Conservation (phyloP, 2,888 invertebrate species). For the Troides helena region DNA sequence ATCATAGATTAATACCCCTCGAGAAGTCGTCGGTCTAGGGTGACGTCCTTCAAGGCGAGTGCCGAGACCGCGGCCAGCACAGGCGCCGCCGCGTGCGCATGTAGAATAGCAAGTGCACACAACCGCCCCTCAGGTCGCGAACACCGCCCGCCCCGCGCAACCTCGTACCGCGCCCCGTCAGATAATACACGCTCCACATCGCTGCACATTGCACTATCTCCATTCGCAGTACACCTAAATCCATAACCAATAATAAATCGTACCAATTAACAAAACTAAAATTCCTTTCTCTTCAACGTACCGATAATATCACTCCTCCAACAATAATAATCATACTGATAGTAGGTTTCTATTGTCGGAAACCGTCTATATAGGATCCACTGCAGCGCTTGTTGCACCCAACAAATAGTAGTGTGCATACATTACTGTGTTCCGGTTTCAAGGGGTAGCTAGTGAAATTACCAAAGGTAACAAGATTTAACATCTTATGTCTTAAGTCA, state of each 20-base stretch:
- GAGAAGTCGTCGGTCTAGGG: slow-evolving; percentile 38
- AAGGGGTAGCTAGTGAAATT: no score
- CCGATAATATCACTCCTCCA: no score
- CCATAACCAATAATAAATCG: not conserved
- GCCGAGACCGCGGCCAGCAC: slow-evolving; percentile 43
- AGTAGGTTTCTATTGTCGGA: no score
- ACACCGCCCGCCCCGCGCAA: slow-evolving; percentile 36
- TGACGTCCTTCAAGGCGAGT: slow-evolving; percentile 37
- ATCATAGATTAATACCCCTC: slow-evolving; percentile 36
- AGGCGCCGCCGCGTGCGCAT: slow-evolving; percentile 49
- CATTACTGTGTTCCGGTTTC: no score
- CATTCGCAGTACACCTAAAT: slow-evolving; percentile 48
- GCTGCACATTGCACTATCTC: slow-evolving; percentile 48
- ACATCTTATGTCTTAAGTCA: no score
- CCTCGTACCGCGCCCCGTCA: slow-evolving; percentile 38
- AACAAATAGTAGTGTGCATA: no score
- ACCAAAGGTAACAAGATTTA: no score
- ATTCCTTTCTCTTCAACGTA: no score
- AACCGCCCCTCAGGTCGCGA: slow-evolving; percentile 36
- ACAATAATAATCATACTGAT: no score
- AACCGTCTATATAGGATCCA: no score
- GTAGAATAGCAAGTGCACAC: slow-evolving; percentile 39
- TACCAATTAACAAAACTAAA: no score
- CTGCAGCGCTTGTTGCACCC: no score
- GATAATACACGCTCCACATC: slow-evolving; percentile 51